A percentile compares a stretch with the other conserved stretches of the same genome.
phyloP scores from a whole-genome alignment of 2,113 vertebrate species.

The Ailuropoda melanoleuca region DNA sequence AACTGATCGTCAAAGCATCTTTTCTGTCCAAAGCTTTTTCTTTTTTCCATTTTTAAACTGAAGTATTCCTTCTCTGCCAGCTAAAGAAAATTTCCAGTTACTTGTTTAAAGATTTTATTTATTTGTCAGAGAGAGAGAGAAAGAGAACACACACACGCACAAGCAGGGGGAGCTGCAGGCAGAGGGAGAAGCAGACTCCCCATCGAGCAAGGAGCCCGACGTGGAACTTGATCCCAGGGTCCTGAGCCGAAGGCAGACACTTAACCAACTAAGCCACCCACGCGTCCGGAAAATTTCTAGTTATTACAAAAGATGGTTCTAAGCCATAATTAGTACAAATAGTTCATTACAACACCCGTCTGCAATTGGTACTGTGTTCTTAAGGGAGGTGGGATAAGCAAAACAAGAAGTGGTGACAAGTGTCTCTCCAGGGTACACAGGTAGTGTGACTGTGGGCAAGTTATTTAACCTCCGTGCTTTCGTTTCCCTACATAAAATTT shows the following conservation, averaged over 20 bases:
- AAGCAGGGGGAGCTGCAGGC: not conserved
- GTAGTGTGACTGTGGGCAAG: not conserved
- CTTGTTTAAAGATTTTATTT: not conserved
- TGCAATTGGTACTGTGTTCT: not conserved
- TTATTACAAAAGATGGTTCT: not conserved
- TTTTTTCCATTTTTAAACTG: not conserved
- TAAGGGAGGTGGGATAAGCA: not conserved
- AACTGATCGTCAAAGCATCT: conserved; percentile 31
- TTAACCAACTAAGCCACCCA: not conserved
- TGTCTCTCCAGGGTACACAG: not conserved
- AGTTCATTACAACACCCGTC: not conserved
- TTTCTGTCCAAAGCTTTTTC: not conserved
- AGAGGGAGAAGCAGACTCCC: not conserved
- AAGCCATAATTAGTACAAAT: conserved; percentile 3
- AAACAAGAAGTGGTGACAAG: not conserved
- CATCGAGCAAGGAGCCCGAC: not conserved
- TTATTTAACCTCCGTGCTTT: not conserved
- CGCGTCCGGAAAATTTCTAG: not conserved
- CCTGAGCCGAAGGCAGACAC: not conserved
- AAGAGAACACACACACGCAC: too few relatives aligned
- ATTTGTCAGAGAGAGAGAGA: not conserved
- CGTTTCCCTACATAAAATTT: conserved; percentile 5
- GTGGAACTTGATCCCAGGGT: not conserved
- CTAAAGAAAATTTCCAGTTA: conserved; percentile 7
- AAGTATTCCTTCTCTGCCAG: not conserved